A percentile compares a stretch with the other conserved stretches of the same genome.
Evolutionary conservation across 2,888 invertebrate species (phyloP).

Genomic region (Aspidapion aeneum): DNA sequence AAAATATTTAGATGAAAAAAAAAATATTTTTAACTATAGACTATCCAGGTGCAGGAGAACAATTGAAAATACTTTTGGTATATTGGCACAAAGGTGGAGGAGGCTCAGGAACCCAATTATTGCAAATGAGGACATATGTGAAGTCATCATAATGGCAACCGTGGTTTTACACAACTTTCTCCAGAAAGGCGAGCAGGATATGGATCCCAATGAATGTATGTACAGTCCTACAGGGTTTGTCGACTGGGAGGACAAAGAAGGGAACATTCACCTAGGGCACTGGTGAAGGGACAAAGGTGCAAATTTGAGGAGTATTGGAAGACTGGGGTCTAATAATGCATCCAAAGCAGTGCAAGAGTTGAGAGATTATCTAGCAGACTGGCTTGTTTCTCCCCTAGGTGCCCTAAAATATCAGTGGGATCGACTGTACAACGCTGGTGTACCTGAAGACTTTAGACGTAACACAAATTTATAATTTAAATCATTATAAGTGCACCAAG

Average conservation of each 20-base stretch:
- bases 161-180: slow-evolving; percentile 27
- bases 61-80: not conserved
- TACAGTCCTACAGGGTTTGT: too few species aligned
- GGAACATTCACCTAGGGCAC: not conserved
- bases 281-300: not conserved
- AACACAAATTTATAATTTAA: not conserved
- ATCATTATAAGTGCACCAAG: not conserved
- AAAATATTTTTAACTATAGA: too few species aligned
- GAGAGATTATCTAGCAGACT: not conserved
- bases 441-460: not conserved
- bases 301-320: not conserved
- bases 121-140: slow-evolving; percentile 9
- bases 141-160: slow-evolving; percentile 22
- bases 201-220: too few species aligned
- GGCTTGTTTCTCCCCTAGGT: not conserved
- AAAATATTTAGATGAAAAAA: not conserved
- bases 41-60: not conserved
- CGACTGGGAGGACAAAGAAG: not conserved
- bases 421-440: not conserved
- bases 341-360: not conserved
- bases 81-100: slow-evolving; percentile 9
- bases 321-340: not conserved
- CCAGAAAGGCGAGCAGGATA: too few species aligned
- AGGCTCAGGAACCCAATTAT: slow-evolving; percentile 9
- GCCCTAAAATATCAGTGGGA: not conserved